Base-by-base conservation (phyloP, 2,113 vertebrate species). In the Ornithorhynchus anatinus region DNA sequence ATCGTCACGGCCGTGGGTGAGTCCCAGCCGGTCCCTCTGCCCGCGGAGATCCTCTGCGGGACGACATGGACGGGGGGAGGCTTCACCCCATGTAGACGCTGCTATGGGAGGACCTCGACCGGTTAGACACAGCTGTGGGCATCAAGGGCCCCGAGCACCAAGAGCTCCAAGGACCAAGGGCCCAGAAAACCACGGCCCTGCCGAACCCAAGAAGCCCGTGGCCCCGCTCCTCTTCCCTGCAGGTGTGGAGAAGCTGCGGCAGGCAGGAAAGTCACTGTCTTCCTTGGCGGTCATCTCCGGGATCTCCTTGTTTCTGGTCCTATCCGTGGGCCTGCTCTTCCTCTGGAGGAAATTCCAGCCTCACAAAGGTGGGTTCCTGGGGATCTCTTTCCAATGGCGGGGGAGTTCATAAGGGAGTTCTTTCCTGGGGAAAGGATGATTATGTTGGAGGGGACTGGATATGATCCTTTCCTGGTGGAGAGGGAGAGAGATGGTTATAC, bases 1-100 rank as follows among this genome's bases (percentile, higher is more conserved):
- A 84, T 99, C 2, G 85, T 98, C 87, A 95, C 94, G 56, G 94
- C 92, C 51, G 75, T 93, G 42, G 95, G 94, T 92, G 93, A 93
- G 90, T 84, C 38, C 38, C 23, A 20, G 12, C 27, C 12, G 23
- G 5, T 15, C 22, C 12, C 3, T 12, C 12, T 13, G 25, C 10
- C 13, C 15, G n/a, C 14, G 43, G 43, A n/a, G 43, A 7, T 12
- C 22, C 5, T 14, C 5, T 11, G 44, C 12, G 22, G 22, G 3
- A 25, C n/a, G n/a, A 23, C 12, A 23, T 16, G 23, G 14, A 29
- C 8, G 25, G 10, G 45, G 4, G 5, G 7, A 16, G 45, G 29
- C 29, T 3, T 15, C 13, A 16, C 8, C 45, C 45, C 0, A 48
- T 16, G 14, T 47, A 8, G 22, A 23, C 13, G 4, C 20, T 20